phyloP scores from a whole-genome alignment of 2,888 invertebrate species.

The Luperina nickerlii region DNA sequence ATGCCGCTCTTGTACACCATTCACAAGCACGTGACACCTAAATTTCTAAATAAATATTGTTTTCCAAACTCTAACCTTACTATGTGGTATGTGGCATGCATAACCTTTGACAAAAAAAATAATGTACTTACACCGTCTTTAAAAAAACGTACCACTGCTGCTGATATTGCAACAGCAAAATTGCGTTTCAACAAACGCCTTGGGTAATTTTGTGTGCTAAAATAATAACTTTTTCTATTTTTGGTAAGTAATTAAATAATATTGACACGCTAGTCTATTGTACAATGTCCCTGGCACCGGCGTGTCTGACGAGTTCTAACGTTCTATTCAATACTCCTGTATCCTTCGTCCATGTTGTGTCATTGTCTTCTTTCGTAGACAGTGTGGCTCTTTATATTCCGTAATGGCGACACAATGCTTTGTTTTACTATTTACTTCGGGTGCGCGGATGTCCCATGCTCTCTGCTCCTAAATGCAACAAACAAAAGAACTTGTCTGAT shows the following conservation, averaged over 20 bases:
- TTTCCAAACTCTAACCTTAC: not conserved
- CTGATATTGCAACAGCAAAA: slow-evolving; percentile 42
- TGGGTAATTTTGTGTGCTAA: slow-evolving; percentile 41
- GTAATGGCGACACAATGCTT: slow-evolving; percentile 62
- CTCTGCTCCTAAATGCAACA: slow-evolving; percentile 47
- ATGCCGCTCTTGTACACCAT: slow-evolving; percentile 65
- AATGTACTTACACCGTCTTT: not conserved
- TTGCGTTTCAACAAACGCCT: slow-evolving; percentile 38
- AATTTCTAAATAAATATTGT: slow-evolving; percentile 60
- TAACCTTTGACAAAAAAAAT: slow-evolving; percentile 4
- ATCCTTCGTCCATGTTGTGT: slow-evolving; percentile 55
- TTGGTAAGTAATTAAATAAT: slow-evolving; percentile 52
- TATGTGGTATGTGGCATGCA: not conserved
- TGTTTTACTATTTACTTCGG: slow-evolving; percentile 64
- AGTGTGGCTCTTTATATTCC: slow-evolving; percentile 64
- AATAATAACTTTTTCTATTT: slow-evolving; percentile 44
- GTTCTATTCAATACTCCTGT: slow-evolving; percentile 65
- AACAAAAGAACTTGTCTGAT: slow-evolving; percentile 52
- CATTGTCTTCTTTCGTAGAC: slow-evolving; percentile 66
- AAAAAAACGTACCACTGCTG: not conserved
- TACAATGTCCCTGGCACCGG: slow-evolving; percentile 64
- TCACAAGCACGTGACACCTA: slow-evolving; percentile 59
- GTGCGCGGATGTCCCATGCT: slow-evolving; percentile 59
- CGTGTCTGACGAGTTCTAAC: slow-evolving; percentile 65
- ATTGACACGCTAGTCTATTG: slow-evolving; percentile 60